Evolutionary conservation across 2,797 vertebrate species (phyloP).

Genomic region (Phrynocephalus forsythii): DNA sequence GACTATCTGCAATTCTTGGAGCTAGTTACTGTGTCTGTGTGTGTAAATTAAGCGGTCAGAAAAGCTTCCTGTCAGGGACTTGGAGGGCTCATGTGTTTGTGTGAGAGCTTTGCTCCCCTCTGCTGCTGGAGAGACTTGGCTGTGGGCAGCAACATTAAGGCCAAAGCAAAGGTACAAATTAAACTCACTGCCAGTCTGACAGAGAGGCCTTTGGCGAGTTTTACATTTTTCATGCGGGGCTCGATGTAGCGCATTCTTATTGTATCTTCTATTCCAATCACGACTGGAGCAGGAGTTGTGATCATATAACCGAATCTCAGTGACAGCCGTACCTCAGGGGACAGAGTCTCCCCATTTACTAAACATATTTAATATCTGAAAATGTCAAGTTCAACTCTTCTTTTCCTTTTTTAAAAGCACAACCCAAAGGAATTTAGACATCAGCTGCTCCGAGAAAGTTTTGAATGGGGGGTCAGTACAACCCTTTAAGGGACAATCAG

Average conservation of each 20-base stretch:
- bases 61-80: background rate
- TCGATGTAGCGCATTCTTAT: constrained; percentile 2
- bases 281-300: constrained; percentile 3
- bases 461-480: background rate
- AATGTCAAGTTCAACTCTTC: constrained; percentile 14
- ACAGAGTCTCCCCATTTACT: constrained; percentile 16
- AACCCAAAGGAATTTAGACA: constrained; percentile 4
- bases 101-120: background rate
- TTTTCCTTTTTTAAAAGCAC: background rate
- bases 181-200: constrained; percentile 10
- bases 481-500: background rate
- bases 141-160: constrained; percentile 13
- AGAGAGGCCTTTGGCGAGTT: constrained; percentile 28
- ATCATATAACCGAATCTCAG: constrained; percentile 20
- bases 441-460: background rate
- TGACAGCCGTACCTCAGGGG: constrained; percentile 24
- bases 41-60: background rate
- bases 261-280: constrained; percentile 33
- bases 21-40: background rate
- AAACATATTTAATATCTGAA: constrained; percentile 25
- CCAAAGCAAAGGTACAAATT: background rate
- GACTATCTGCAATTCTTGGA: background rate
- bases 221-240: constrained; percentile 38
- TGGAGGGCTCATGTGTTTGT: background rate
- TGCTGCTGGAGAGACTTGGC: background rate